phyloP scores from a whole-genome alignment of 2,797 vertebrate species.

The Malurus leucopterus region DNA sequence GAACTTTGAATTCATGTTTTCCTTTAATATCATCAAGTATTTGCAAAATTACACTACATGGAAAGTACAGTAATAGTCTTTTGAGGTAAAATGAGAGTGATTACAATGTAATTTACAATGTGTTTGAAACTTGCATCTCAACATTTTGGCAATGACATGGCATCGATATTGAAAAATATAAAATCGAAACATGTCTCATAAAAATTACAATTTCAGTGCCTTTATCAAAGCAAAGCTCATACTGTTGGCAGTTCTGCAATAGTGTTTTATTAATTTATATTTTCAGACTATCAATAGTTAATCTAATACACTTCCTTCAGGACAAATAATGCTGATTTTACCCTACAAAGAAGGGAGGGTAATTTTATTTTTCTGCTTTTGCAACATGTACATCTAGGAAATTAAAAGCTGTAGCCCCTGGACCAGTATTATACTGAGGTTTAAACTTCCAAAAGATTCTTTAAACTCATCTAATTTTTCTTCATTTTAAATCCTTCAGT shows the following conservation, averaged over 20 bases:
- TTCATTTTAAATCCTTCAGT: neutral
- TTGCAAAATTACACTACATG: neutral
- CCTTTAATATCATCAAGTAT: neutral
- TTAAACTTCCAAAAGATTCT: neutral
- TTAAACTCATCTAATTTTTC: neutral
- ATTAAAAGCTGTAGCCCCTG: neutral
- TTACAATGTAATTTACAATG: neutral
- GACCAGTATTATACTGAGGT: neutral
- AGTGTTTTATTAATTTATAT: neutral
- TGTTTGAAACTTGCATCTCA: neutral
- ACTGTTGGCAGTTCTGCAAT: neutral
- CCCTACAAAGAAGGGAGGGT: neutral
- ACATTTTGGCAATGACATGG: neutral
- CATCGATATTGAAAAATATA: neutral
- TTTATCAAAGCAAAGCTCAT: neutral
- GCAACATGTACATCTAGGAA: neutral
- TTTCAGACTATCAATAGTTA: neutral
- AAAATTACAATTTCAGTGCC: neutral
- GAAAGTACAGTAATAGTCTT: neutral
- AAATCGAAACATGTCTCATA: neutral
- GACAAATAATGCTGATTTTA: neutral
- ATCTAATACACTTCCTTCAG: neutral
- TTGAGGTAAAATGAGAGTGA: neutral
- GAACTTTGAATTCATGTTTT: neutral
- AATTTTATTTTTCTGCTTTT: conserved; percentile 2